Conservation (phyloP, 2,113 vertebrate species). For the Sinosuthora webbiana region DNA sequence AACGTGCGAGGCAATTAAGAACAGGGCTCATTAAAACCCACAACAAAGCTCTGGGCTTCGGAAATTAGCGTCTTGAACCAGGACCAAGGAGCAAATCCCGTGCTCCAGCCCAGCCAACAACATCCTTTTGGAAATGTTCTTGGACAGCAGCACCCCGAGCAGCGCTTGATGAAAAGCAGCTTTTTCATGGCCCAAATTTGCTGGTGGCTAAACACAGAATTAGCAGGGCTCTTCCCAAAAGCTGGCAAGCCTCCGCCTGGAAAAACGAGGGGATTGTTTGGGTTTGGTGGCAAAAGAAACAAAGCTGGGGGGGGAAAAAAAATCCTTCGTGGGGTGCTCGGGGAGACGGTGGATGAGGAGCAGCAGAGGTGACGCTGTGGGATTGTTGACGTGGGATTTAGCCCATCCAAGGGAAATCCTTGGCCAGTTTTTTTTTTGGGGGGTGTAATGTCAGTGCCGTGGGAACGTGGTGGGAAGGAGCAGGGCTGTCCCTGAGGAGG, state of each 20-base stretch:
- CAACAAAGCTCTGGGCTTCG: neutral
- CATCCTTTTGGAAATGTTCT: neutral
- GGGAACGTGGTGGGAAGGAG: neutral
- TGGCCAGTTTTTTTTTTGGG: neutral
- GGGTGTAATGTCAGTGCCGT: neutral
- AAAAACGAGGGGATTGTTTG: neutral
- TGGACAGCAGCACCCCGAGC: neutral
- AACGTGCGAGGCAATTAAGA: neutral
- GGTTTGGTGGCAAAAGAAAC: neutral
- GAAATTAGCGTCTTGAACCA: neutral
- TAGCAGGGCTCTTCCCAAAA: neutral
- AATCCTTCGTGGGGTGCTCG: rapidly evolving
- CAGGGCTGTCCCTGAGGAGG: neutral
- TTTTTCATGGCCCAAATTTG: neutral
- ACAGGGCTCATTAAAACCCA: neutral
- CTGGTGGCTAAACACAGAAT: neutral
- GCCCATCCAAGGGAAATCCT: rapidly evolving
- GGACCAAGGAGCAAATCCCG: neutral
- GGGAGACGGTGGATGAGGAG: neutral
- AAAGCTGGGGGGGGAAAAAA: neutral
- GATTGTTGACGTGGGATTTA: neutral
- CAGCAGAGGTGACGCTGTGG: neutral
- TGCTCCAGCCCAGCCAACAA: neutral
- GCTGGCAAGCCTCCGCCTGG: neutral
- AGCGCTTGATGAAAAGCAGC: neutral